Evolutionary conservation across 2,797 vertebrate species (phyloP).

Genomic region (Tympanoctomys barrerae): DNA sequence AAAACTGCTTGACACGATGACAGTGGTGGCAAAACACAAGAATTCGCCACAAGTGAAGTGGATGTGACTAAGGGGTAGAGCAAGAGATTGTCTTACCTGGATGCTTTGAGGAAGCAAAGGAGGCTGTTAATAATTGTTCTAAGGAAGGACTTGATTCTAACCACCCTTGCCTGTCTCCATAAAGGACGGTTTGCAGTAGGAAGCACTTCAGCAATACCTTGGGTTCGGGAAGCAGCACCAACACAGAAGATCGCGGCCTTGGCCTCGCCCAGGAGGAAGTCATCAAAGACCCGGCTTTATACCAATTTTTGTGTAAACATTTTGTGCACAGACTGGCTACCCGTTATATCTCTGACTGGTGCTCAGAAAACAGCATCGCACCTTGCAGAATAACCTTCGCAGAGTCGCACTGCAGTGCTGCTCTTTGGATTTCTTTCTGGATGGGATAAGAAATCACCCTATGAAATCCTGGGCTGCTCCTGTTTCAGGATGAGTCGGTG

Average conservation of each 20-base stretch:
- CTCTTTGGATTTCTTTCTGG: constrained; percentile 46
- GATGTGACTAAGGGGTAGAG: background rate
- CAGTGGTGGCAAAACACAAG: background rate
- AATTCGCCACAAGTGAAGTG: background rate
- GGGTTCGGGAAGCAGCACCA: background rate
- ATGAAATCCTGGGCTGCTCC: background rate
- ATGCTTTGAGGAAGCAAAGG: background rate
- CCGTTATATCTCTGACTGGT: background rate
- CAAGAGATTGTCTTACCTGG: background rate
- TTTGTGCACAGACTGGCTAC: background rate
- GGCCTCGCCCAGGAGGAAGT: background rate
- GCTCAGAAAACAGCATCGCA: constrained; percentile 27
- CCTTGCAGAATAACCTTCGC: background rate
- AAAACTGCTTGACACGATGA: background rate
- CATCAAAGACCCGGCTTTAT: constrained; percentile 18
- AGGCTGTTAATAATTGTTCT: background rate
- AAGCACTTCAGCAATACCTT: background rate
- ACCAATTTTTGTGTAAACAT: constrained; percentile 45
- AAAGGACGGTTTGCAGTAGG: background rate
- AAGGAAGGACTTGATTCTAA: background rate
- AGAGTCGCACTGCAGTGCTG: constrained; percentile 30
- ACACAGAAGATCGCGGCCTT: background rate
- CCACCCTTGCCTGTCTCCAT: background rate
- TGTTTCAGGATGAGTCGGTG: constrained; percentile 7
- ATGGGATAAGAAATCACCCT: constrained; percentile 30